Percentiles rank a stretch among this genome's conserved stretches.
Conservation (phyloP, 2,113 vertebrate genomes). For the Pandion haliaetus region DNA sequence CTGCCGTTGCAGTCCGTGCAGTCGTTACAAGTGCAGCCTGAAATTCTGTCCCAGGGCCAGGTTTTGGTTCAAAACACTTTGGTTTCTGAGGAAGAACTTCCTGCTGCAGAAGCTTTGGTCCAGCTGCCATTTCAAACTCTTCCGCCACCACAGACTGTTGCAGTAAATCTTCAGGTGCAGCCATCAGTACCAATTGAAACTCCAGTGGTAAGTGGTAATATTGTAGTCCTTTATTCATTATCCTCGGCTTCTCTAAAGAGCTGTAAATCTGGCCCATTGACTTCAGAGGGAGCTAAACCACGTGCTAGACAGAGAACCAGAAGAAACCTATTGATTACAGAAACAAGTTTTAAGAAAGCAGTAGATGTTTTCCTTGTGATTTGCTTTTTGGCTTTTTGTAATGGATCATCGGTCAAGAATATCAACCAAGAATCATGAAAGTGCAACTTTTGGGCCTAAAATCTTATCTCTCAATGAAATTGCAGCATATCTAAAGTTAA, state of each 20-base stretch:
- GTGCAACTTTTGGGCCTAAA: not conserved
- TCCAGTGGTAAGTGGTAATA: constrained; percentile 78
- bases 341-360: not conserved
- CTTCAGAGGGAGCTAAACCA: not conserved
- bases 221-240: not conserved
- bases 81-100: constrained; percentile 86
- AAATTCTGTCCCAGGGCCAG: constrained; percentile 82
- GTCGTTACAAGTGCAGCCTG: constrained; percentile 84
- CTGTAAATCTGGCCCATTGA: not conserved
- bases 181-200: constrained; percentile 73
- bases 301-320: not conserved
- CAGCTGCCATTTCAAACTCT: constrained; percentile 90
- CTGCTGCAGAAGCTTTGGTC: constrained; percentile 86
- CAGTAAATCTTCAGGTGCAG: constrained; percentile 91
- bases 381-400: constrained; percentile 42
- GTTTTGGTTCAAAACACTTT: constrained; percentile 83
- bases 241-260: not conserved
- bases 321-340: not conserved
- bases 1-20: constrained; percentile 85
- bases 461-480: not conserved
- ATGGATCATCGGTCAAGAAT: not conserved
- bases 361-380: constrained; percentile 15
- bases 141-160: constrained; percentile 90
- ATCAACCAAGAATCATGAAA: not conserved
- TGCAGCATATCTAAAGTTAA: not conserved